Base-by-base conservation (phyloP, 2,888 invertebrate genomes). In the Pseudoips prasinana region DNA sequence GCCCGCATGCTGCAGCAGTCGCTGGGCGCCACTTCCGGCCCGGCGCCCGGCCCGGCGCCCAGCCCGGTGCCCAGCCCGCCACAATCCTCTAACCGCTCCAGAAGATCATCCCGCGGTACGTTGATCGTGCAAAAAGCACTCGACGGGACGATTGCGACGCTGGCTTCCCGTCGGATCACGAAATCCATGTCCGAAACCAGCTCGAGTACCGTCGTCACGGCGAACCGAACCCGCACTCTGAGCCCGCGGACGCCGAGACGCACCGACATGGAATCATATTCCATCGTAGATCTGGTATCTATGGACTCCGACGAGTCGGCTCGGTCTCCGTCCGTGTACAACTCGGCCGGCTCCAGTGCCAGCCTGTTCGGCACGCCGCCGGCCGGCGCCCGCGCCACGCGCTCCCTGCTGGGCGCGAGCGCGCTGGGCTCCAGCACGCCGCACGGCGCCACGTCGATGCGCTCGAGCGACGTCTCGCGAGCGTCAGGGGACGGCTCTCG, bases 231-330 rank as follows among this genome's bases (percentile, higher is more conserved):
- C 0, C 58, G 59, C 7, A 66, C 73, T 0, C 29, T 64, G 2
- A 71, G 68, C 11, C 66, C 33, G 1, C 25, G 33, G 9, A 0
- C 25, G n/a, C n/a, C n/a, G n/a, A n/a, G n/a, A n/a, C 29, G 29
- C 5, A 8, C 10, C n/a, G 58, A 69, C 10, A 32, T 73, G 9
- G 82, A 85, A 28, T 62, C 79, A 0, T 85, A 83, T 43, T 84
- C 87, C 0, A 73, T 85, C 1, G 84, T 86, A 0, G 86, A 87
- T 38, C 48, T 86, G 3, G 76, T 86, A 0, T 83, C 85, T 0
- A 29, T 68, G 0, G 76, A 79, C 27, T 71, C 76, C 0, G 59
- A 58, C n/a, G 66, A 69, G 1, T 68, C 80, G 1, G 46, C 40
- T 4, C 42, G 40, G 14, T 60, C 67, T 0, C 28, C 53, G 0